phyloP scores from a whole-genome alignment of 2,888 invertebrate species.

The Dascillus cervinus region DNA sequence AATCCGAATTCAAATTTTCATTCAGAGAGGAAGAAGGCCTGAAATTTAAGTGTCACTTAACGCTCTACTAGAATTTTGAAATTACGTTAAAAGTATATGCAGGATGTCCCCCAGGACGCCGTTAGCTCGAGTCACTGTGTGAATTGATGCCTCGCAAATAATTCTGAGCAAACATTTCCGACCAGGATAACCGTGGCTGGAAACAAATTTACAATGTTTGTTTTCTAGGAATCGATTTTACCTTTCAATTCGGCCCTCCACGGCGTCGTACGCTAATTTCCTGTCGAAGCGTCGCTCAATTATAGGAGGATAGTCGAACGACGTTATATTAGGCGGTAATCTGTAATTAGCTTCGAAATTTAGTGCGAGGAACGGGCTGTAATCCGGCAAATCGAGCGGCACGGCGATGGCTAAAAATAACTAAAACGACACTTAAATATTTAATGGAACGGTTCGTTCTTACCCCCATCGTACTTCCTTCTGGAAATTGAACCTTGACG shows the following conservation, averaged over 20 bases:
- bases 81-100: constrained; percentile 60
- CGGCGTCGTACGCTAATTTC: constrained; percentile 24
- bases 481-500: constrained; percentile 9
- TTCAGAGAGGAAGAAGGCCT: constrained; percentile 61
- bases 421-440: constrained; percentile 40
- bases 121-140: constrained; percentile 49
- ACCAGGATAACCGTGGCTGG: constrained; percentile 53
- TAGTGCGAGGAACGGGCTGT: constrained; percentile 63
- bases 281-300: constrained; percentile 20
- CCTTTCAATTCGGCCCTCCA: constrained; percentile 30
- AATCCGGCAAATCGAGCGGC: constrained; percentile 60
- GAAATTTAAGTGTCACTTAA: too few species aligned
- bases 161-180: constrained; percentile 54
- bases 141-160: constrained; percentile 57
- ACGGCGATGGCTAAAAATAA: constrained; percentile 62
- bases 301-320: constrained; percentile 32
- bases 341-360: constrained; percentile 67
- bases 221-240: constrained; percentile 17
- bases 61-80: constrained; percentile 12
- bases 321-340: constrained; percentile 48
- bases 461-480: constrained; percentile 8
- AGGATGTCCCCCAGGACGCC: constrained; percentile 58
- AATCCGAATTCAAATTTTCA: too few species aligned
- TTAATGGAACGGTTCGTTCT: constrained; percentile 3
- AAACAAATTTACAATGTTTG: constrained; percentile 25